Conservation (phyloP, 2,888 invertebrate genomes). For the Orthonychiurus folsomi region DNA sequence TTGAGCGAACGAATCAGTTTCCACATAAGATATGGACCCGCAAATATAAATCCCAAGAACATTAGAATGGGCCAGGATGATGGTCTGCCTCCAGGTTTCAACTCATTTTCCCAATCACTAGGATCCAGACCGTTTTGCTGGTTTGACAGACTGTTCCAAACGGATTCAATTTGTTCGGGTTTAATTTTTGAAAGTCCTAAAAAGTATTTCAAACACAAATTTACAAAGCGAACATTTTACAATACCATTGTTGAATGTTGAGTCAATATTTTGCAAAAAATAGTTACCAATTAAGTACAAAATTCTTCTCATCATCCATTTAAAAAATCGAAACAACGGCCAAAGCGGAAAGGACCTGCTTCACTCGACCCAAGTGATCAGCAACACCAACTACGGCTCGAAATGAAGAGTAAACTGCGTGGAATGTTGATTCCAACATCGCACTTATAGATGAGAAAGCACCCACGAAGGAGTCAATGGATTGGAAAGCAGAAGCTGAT, state of each 20-base stretch:
- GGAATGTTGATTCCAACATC: slow-evolving; percentile 94
- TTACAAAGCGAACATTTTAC: not conserved
- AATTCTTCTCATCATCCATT: slow-evolving; percentile 71
- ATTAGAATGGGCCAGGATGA: slow-evolving; percentile 80
- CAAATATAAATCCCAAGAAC: slow-evolving; percentile 78
- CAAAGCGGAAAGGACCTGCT: slow-evolving; percentile 78
- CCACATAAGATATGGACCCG: slow-evolving; percentile 85
- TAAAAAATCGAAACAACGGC: slow-evolving; percentile 68
- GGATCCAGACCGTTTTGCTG: slow-evolving; percentile 45
- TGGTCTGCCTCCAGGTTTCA: slow-evolving; percentile 42
- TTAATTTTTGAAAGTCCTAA: slow-evolving; percentile 36
- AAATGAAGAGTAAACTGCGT: slow-evolving; percentile 90
- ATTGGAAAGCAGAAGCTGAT: slow-evolving; percentile 85
- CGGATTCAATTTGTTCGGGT: slow-evolving; percentile 32
- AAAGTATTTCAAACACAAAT: too few relatives aligned
- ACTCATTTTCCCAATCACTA: slow-evolving; percentile 42
- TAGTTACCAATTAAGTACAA: slow-evolving; percentile 56
- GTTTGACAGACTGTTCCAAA: slow-evolving; percentile 29
- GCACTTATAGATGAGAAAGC: slow-evolving; percentile 89
- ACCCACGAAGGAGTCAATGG: slow-evolving; percentile 81
- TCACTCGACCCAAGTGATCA: slow-evolving; percentile 82
- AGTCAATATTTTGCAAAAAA: too few relatives aligned
- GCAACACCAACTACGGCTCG: slow-evolving; percentile 91
- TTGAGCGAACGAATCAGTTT: slow-evolving; percentile 56
- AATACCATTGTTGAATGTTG: not conserved